Percentiles rank a stretch among this genome's conserved stretches.
Conservation (phyloP, 1,140 invertebrate species). For the Plutomurus gul region DNA sequence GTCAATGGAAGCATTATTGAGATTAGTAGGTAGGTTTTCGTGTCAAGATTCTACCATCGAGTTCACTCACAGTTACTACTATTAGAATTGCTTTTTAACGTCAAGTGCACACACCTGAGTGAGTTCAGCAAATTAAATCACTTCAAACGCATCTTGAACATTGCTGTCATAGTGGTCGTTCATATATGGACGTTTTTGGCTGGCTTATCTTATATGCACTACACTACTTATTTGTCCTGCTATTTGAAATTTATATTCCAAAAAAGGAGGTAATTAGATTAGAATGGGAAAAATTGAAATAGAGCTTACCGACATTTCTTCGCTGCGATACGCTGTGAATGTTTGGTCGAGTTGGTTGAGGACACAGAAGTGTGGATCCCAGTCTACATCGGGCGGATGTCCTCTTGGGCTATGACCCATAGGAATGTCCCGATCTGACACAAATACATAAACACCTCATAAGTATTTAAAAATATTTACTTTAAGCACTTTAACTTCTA, state of each 20-base stretch:
- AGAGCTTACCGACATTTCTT: conserved; percentile 81
- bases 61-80: neutral
- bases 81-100: neutral
- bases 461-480: neutral
- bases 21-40: conserved; percentile 10
- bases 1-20: conserved; percentile 5
- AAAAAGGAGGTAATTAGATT: neutral
- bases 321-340: conserved; percentile 81
- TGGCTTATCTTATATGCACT: too few species aligned
- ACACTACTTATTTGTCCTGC: too few species aligned
- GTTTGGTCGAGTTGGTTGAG: conserved; percentile 82
- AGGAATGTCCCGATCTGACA: conserved; percentile 59
- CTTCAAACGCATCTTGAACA: too few species aligned
- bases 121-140: too few species aligned
- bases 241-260: neutral
- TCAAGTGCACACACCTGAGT: too few species aligned
- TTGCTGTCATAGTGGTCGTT: too few species aligned
- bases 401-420: conserved; percentile 57
- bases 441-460: conserved; percentile 24
- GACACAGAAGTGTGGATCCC: conserved; percentile 86
- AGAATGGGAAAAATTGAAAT: neutral
- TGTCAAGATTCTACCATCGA: neutral
- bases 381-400: conserved; percentile 62
- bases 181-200: too few species aligned
- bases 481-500: neutral